Evolutionary conservation across 2,113 vertebrate species (phyloP).

Genomic region (Dipodomys stephensi): DNA sequence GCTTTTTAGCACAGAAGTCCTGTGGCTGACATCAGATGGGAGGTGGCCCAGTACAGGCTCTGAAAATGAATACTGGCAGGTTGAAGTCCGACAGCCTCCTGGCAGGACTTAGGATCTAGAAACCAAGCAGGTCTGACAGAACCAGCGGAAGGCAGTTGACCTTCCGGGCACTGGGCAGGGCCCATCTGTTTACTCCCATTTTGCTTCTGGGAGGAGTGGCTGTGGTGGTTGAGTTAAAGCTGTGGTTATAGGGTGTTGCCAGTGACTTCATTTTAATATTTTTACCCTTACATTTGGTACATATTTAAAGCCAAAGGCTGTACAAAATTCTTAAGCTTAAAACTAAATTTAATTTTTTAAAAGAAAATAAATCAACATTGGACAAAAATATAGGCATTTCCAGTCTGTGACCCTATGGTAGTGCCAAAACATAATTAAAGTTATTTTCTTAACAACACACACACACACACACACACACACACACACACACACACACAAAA

Average conservation of each 20-base stretch:
- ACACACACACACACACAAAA: background rate
- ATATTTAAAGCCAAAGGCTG: slow-evolving; percentile 44
- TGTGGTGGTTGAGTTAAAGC: slow-evolving; percentile 66
- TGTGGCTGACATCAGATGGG: slow-evolving; percentile 70
- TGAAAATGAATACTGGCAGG: slow-evolving; percentile 64
- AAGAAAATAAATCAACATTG: background rate
- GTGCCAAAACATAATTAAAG: no score
- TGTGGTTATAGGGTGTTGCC: slow-evolving; percentile 66
- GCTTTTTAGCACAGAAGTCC: slow-evolving; percentile 68
- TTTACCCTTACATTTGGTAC: slow-evolving; percentile 55
- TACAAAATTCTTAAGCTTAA: background rate
- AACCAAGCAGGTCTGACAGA: slow-evolving; percentile 42
- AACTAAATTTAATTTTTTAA: slow-evolving; percentile 4
- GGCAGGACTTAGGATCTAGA: slow-evolving; percentile 20
- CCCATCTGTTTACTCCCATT: slow-evolving; percentile 70
- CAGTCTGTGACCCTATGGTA: background rate
- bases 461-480: no score
- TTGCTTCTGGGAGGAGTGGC: slow-evolving; percentile 43
- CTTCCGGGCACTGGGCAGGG: slow-evolving; percentile 66
- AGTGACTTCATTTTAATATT: slow-evolving; percentile 70
- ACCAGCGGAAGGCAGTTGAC: slow-evolving; percentile 61
- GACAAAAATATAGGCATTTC: slow-evolving; percentile 38
- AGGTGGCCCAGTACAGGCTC: slow-evolving; percentile 52
- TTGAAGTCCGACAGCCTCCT: slow-evolving; percentile 53
- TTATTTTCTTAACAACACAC: background rate